Base-by-base conservation (phyloP, 1,140 invertebrate species). In the Bombyx mandarina region DNA sequence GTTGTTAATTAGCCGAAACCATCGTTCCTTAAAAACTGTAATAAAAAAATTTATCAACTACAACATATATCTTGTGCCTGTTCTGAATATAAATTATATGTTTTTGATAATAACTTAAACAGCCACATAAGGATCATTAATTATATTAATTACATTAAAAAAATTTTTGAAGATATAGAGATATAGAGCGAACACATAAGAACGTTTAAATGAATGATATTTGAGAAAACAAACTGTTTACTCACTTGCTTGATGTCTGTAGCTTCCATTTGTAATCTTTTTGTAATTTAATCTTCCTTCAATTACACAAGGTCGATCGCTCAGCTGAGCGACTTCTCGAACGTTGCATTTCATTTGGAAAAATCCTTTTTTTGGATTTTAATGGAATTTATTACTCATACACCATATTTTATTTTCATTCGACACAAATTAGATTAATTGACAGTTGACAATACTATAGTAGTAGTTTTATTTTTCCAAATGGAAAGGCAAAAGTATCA, bases 1-100 rank as follows among this genome's bases (percentile, higher is more conserved):
- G 79, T 94, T 94, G 61, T 89, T 90, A 54, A 90, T 89, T 8
- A 94, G 77, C 66, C 92, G 92, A 72, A 94, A 94, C 92, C 92
- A 93, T 77, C 92, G 89, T 67, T 93, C 92, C 73, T 93, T 93
- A 68, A 90, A 93, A 54, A 82, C 85, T 89, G 72, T 65, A 83
- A 73, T 26, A 60, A 63, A 65, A 63, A 26, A 0, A 1, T 35
- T 35, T 35, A 35, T 35, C 2, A 35, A 52, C 54, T 47, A 60
- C 10, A 49, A 12, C 8, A 2, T 49, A 18, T n/a, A 7, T 47
- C 9, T 47, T 1, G 7, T 47, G 45, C 4, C 7, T 9, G 9
- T 47, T 47, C 12, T 47, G 12, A 47, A 47, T 47, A 46, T 46
- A 46, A 2, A 46, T 2, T 9, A 46, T 9, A 4, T 4, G 45